Conservation (phyloP, 2,113 vertebrate genomes). For the Noturus placidus region DNA sequence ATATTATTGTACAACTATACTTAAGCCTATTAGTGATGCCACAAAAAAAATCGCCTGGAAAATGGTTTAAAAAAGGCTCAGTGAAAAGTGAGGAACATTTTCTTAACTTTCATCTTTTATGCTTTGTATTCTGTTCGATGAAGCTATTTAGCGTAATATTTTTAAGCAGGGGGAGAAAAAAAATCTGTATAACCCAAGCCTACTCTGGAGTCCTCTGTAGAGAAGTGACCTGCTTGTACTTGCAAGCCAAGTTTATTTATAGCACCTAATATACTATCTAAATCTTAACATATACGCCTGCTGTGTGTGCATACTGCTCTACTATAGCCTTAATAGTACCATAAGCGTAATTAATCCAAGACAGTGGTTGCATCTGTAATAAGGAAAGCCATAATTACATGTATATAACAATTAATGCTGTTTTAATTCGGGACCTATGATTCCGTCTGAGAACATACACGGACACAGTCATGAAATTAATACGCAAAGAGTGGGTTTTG, state of each 20-base stretch:
- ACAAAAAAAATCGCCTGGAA: too few relatives aligned
- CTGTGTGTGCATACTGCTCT: too few relatives aligned
- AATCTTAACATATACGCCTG: not conserved
- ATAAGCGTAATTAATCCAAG: not conserved
- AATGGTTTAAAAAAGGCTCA: too few relatives aligned
- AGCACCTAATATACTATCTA: not conserved
- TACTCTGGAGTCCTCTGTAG: not conserved
- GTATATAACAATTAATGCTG: not conserved
- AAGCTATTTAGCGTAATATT: not conserved
- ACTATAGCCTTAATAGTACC: not conserved
- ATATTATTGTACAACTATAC: too few relatives aligned
- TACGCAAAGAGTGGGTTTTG: not conserved
- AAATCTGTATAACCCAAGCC: too few relatives aligned
- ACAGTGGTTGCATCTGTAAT: not conserved
- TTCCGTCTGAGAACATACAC: too few relatives aligned
- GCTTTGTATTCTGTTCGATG: too few relatives aligned
- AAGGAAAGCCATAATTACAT: too few relatives aligned
- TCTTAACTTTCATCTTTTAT: too few relatives aligned
- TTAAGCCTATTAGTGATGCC: too few relatives aligned
- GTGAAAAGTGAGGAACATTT: too few relatives aligned
- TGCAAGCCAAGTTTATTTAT: not conserved
- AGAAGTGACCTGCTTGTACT: not conserved
- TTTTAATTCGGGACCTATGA: too few relatives aligned
- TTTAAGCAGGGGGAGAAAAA: not conserved
- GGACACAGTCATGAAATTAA: not conserved